Evolutionary conservation across 2,888 invertebrate genomes (phyloP), one percentile per base, ranked within the genome.

Genomic region (Lamproptera curius): DNA sequence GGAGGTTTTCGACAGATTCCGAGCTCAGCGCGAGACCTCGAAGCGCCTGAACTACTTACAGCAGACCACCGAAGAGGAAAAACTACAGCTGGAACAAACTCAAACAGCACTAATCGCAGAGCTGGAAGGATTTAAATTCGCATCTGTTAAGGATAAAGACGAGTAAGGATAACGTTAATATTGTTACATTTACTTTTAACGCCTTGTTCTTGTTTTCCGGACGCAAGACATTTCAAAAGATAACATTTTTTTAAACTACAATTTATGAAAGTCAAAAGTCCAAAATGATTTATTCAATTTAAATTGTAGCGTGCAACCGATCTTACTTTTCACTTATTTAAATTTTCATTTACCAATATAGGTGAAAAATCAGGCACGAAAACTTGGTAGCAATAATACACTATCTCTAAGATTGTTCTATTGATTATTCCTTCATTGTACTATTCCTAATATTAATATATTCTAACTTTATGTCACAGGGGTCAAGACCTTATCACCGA

Each of bases 91-190:
- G 51, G 95, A 95, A 66, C 87, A 88, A 23, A 89, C 89, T 17
- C 90, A 93, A 52, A 92, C 94, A 11, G 76, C 84, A 0, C 84
- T 94, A 31, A 88, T 90, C 53, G 88, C 89, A 0, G 93, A 94
- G 65, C 78, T 95, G 42, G 95, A 95, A 62, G 90, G 91, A 1
- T 92, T 92, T 52, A 95, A 94, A 71, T 95, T 93, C 70, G 92
- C 93, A 0, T 94, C 95, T 57, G 93, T 92, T 9, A 93, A 93
- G 71, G 94, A 94, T 62, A 92, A 92, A 51, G 94, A 95, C 80
- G 92, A 93, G 95, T 95, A n/a, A n/a, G n/a, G n/a, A n/a, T n/a
- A n/a, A n/a, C n/a, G n/a, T n/a, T n/a, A n/a, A n/a, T n/a, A n/a
- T n/a, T n/a, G n/a, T n/a, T n/a, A n/a, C n/a, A n/a, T n/a, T n/a